Evolutionary conservation across 2,113 vertebrate genomes (phyloP).

Genomic region (Balaenoptera acutorostrata): DNA sequence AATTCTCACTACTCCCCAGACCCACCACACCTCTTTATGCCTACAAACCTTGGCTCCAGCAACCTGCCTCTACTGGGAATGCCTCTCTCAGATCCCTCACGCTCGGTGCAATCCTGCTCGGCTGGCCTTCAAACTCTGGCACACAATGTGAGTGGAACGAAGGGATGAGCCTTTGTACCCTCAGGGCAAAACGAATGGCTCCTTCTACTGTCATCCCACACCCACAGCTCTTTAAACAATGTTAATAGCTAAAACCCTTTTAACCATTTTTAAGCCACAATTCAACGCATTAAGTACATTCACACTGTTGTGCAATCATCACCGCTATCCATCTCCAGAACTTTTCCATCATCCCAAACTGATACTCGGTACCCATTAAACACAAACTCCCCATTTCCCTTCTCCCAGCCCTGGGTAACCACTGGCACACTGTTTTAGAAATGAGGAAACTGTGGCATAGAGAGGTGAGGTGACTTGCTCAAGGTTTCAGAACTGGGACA

Average conservation of each 20-base stretch:
- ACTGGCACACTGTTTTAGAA: not conserved
- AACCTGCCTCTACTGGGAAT: not conserved
- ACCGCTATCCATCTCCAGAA: not conserved
- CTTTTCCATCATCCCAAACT: not conserved
- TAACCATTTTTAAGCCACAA: not conserved
- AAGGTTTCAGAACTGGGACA: not conserved
- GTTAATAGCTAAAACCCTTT: not conserved
- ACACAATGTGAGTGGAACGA: not conserved
- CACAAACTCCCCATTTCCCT: too few species aligned
- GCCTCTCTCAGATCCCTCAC: not conserved
- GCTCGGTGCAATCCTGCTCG: not conserved
- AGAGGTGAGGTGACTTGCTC: not conserved
- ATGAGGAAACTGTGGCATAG: not conserved
- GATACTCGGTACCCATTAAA: not conserved
- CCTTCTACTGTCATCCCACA: not conserved
- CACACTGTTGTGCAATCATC: not conserved
- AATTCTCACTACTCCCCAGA: not conserved
- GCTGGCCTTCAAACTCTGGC: not conserved
- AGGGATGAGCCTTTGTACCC: not conserved
- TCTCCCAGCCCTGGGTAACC: accelerated
- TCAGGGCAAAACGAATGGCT: not conserved
- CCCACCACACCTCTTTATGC: not conserved
- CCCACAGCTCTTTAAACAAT: not conserved
- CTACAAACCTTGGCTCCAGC: not conserved
- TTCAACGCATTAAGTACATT: not conserved